Conservation (phyloP, 2,888 invertebrate species). For the Norana najaformis region DNA sequence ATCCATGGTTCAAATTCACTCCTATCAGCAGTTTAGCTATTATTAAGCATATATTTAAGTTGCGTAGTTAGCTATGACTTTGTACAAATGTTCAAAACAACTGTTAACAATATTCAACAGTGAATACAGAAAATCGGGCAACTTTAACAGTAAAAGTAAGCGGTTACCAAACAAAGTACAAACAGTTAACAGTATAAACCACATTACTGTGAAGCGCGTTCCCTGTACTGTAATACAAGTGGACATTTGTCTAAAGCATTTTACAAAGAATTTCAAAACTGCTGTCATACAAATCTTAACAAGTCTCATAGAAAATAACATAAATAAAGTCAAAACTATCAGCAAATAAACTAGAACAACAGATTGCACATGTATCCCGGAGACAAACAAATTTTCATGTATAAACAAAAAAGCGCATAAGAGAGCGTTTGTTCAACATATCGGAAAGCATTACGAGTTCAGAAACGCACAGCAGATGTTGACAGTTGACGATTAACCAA, state of each 20-base stretch:
- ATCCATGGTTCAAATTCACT: neutral
- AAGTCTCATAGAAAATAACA: neutral
- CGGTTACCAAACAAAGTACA: too few species aligned
- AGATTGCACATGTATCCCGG: neutral
- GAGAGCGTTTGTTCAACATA: neutral
- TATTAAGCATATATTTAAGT: neutral
- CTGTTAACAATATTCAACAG: neutral
- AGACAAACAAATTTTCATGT: neutral
- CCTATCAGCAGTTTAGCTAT: neutral
- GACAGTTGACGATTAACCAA: neutral
- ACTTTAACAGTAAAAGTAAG: neutral
- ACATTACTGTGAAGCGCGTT: neutral
- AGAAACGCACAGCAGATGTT: too few species aligned
- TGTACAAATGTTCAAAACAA: neutral
- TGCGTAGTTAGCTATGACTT: neutral
- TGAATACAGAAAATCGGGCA: neutral
- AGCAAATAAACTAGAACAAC: neutral
- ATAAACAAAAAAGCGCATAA: neutral
- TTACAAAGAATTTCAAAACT: neutral
- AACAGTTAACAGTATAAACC: conserved; percentile 1
- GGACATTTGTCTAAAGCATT: neutral
- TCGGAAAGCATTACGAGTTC: neutral
- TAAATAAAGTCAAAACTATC: neutral
- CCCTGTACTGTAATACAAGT: neutral
- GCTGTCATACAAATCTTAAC: neutral